phyloP scores from a whole-genome alignment of 1,140 invertebrate species.

The Charaxes varanes region DNA sequence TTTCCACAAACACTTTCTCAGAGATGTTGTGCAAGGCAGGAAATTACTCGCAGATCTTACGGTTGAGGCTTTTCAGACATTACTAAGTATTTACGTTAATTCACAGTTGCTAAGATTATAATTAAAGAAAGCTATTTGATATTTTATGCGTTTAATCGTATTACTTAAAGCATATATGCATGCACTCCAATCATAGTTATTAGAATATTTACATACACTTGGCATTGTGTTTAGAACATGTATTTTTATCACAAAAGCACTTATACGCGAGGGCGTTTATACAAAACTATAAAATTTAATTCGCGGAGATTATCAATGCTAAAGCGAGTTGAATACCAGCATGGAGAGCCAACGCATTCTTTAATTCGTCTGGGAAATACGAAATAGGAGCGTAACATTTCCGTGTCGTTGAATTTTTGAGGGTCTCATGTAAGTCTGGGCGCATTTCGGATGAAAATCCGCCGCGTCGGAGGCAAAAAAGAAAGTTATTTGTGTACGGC shows the following conservation, averaged over 20 bases:
- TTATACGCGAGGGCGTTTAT: neutral
- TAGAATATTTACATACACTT: too few species aligned
- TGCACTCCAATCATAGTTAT: too few species aligned
- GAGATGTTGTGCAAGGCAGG: too few species aligned
- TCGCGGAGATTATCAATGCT: slow-evolving; percentile 3
- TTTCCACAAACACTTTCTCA: too few species aligned
- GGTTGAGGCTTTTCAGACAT: too few species aligned
- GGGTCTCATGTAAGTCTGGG: slow-evolving; percentile 39
- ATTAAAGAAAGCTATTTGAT: too few species aligned
- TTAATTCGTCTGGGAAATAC: slow-evolving; percentile 19
- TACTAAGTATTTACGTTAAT: too few species aligned
- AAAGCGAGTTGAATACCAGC: slow-evolving; percentile 4
- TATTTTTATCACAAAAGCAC: neutral
- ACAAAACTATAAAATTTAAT: slow-evolving; percentile 2
- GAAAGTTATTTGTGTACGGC: slow-evolving; percentile 36
- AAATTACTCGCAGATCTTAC: too few species aligned
- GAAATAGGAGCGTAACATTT: slow-evolving; percentile 30
- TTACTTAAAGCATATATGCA: too few species aligned
- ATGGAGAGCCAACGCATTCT: slow-evolving; percentile 14
- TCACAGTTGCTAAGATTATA: too few species aligned
- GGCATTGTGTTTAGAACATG: too few species aligned
- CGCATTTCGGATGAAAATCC: slow-evolving; percentile 50
- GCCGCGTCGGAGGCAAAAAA: slow-evolving; percentile 40
- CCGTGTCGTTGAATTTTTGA: slow-evolving; percentile 53
- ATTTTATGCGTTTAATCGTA: too few species aligned